Percentiles rank a stretch among this genome's conserved stretches.
These are phyloP conservation scores for Papilio xuthus DNA, from an alignment of 1,140 invertebrate species.

Conservation along the genomic window DNA sequence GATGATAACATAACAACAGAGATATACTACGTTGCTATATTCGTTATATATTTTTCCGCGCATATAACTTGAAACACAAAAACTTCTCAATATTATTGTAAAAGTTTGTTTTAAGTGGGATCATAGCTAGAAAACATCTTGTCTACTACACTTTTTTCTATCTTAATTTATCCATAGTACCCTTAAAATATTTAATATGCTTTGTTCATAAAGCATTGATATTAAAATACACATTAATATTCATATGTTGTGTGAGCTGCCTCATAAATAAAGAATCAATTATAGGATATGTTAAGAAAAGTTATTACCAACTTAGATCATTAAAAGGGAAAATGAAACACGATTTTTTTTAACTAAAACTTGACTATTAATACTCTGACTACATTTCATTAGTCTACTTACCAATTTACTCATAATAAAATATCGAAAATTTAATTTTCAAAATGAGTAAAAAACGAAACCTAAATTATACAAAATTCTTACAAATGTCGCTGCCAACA, in stretches of 20 bases:
- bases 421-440: not conserved
- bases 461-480: not conserved
- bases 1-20: too few relatives aligned
- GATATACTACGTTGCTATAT: too few relatives aligned
- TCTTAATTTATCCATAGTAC: not conserved
- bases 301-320: not conserved
- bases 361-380: not conserved
- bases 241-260: not conserved
- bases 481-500: slow-evolving; percentile 43
- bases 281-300: not conserved
- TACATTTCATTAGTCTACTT: not conserved
- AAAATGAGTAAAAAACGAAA: not conserved
- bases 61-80: too few relatives aligned
- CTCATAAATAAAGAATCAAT: not conserved
- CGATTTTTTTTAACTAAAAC: not conserved
- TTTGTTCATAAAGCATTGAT: not conserved
- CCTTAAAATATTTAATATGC: not conserved
- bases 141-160: too few relatives aligned
- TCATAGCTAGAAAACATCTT: too few relatives aligned
- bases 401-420: not conserved
- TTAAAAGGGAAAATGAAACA: not conserved
- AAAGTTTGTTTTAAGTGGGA: too few relatives aligned
- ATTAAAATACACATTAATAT: not conserved
- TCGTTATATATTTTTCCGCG: too few relatives aligned
- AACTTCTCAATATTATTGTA: too few relatives aligned